Conservation (phyloP, 2,797 vertebrate species). For the Scomberomorus guttatus region DNA sequence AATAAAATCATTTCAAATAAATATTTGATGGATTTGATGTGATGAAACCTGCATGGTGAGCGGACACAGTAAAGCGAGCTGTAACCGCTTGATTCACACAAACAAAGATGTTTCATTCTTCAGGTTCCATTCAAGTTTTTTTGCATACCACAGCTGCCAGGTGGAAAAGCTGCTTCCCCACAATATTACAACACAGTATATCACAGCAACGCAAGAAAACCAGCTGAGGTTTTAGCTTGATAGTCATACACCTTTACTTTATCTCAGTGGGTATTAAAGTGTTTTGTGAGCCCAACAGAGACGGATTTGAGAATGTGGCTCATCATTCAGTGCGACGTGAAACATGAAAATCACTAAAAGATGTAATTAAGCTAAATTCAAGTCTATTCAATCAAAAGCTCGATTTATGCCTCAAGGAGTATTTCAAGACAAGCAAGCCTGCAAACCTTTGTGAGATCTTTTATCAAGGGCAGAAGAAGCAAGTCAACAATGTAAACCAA, state of each 20-base stretch:
- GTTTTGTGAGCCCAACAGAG: background rate
- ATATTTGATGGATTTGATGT: background rate
- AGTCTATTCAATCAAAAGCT: background rate
- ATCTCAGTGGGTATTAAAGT: background rate
- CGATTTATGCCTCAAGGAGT: slow-evolving; percentile 1
- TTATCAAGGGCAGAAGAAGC: background rate
- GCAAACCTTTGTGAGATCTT: background rate
- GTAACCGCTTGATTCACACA: background rate
- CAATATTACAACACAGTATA: background rate
- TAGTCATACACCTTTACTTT: background rate
- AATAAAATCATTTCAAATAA: background rate
- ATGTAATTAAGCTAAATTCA: background rate
- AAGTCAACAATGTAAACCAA: background rate
- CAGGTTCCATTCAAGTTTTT: too few species aligned
- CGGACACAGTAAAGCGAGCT: background rate
- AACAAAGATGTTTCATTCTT: background rate
- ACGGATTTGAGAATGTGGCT: background rate
- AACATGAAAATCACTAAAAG: background rate
- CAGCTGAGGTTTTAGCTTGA: too few species aligned
- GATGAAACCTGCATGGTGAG: background rate
- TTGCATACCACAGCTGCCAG: too few species aligned
- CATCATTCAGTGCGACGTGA: background rate
- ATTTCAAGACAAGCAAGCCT: background rate
- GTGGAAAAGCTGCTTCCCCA: too few species aligned
- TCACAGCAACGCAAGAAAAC: background rate